phyloP scores from a whole-genome alignment of 2,888 invertebrate genomes.

The Diarsia rubi region DNA sequence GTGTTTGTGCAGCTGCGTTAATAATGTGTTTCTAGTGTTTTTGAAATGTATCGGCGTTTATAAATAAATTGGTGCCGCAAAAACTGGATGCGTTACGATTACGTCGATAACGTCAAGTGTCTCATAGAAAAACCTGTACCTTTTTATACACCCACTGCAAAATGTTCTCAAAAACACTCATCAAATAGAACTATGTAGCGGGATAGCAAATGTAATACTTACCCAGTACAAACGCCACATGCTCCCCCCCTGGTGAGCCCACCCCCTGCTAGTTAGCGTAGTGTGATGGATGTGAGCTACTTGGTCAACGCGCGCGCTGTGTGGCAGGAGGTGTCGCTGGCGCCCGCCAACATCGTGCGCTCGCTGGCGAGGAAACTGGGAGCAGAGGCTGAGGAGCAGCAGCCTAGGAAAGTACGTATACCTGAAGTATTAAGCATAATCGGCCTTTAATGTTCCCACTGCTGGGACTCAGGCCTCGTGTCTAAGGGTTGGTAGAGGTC shows the following conservation, averaged over 20 bases:
- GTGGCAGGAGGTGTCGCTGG: conserved; percentile 88
- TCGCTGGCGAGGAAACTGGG: conserved; percentile 95
- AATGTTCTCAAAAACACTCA: not conserved
- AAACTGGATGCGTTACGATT: not conserved
- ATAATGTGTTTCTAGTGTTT: not conserved
- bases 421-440: not conserved
- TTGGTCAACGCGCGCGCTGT: conserved; percentile 66
- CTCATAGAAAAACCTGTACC: not conserved
- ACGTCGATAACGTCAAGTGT: not conserved
- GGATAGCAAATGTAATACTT: not conserved
- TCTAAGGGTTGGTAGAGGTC: no score
- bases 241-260: not conserved
- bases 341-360: conserved; percentile 88
- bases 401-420: conserved; percentile 92
- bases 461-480: no score
- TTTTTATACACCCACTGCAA: not conserved
- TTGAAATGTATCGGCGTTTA: not conserved
- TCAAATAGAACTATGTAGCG: not conserved
- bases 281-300: conserved; percentile 53
- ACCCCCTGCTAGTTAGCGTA: not conserved
- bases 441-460: no score
- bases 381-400: conserved; percentile 92
- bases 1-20: conserved; percentile 33
- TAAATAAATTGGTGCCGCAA: not conserved
- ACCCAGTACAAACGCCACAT: not conserved